Base-by-base conservation (phyloP, 2,113 vertebrate species). In the Oncorhynchus mykiss region DNA sequence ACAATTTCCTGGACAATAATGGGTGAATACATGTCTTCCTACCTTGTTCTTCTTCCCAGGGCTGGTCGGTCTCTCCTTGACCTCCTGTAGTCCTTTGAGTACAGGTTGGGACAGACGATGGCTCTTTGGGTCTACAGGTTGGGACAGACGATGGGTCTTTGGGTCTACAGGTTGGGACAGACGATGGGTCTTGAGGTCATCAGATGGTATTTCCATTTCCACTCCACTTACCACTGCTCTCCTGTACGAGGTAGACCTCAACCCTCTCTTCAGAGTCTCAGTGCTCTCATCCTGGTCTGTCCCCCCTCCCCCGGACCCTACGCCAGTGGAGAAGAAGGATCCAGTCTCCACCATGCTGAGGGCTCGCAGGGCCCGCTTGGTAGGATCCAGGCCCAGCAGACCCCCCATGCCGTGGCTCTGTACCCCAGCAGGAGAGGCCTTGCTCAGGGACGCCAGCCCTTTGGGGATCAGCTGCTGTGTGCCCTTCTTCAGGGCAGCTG, bases 211-310 rank as follows among this genome's bases (percentile, higher is more conserved):
- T 60, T 96, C 95, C 3, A 91, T 74, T 11, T 97, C 96, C n/a
- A 96, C 86, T 2, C 95, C 96, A 20, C 95, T 98, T 25, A 96
- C 96, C 78, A 99, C 95, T 0, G 97, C 98, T 22, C 93, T 92
- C 77, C 97, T 93, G 64, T 99, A 99, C 1, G 98, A 99, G 0
- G 96, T 99, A 25, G 95, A 97, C 78, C 98, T 91, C 84, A 98
- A 88, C 7, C 95, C 95, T 25, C 97, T 90, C 45, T 86, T 87
- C 34, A 97, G 86, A 0, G 90, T 70, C 0, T 95, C 96, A 0
- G 94, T 92, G 54, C 92, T 94, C 24, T 94, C 94, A 22, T 94
- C 95, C 0, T 1, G 86, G 90, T 1, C 92, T 92, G 0, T 80
- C 1, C 3, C 27, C 9, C 9, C 9, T 45, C 9, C 39, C 39